phyloP scores from a whole-genome alignment of 2,797 vertebrate genomes.

The Aselliscus stoliczkanus region DNA sequence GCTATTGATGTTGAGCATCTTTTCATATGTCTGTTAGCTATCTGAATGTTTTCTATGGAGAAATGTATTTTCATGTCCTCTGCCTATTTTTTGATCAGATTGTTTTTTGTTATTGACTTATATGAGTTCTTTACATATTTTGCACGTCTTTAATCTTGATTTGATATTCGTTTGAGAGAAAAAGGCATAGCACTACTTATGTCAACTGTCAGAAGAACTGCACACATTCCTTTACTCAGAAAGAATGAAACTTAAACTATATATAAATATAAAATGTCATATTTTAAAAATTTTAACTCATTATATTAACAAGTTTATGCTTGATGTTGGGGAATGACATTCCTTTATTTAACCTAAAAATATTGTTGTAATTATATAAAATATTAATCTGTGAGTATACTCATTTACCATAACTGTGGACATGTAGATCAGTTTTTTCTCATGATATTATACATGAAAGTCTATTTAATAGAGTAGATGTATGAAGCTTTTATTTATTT shows the following conservation, averaged over 20 bases:
- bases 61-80: no score
- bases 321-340: background rate
- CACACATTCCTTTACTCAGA: background rate
- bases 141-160: slow-evolving; percentile 22
- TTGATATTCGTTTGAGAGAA: background rate
- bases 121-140: no score
- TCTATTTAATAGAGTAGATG: background rate
- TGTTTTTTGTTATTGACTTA: no score
- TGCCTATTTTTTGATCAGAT: no score
- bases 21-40: no score
- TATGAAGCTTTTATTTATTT: background rate
- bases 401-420: background rate
- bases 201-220: background rate
- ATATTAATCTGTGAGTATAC: background rate
- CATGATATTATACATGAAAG: background rate
- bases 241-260: background rate
- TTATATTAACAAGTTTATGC: background rate
- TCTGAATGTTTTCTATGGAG: no score
- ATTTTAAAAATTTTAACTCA: slow-evolving; percentile 48
- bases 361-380: background rate
- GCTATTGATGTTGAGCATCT: no score
- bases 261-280: background rate
- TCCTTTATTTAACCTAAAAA: background rate
- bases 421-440: background rate
- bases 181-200: background rate